Evolutionary conservation across 2,797 vertebrate genomes (phyloP), one percentile per base, ranked within the genome.

Genomic region (Sebastes vulpes): DNA sequence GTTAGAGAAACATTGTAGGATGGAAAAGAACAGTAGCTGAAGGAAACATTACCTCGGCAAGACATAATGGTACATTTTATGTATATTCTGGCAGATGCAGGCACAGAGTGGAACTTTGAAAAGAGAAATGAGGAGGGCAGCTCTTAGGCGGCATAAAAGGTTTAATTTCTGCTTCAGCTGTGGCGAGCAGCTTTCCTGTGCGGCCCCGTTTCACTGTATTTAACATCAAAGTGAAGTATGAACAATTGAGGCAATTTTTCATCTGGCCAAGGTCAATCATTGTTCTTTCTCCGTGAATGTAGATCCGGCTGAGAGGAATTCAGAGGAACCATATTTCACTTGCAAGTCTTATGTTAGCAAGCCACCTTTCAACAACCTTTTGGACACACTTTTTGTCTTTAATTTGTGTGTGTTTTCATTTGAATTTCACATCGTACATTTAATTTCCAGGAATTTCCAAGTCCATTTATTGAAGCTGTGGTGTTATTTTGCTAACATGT

Each of bases 201-300:
- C 82, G 72, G 73, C 89, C 81, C 82, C 42, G 75, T 82, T 84
- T 91, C 83, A 84, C 85, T 88, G 83, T 91, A 88, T 93, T 94
- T 89, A 93, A 94, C 92, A 93, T 95, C 94, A 94, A 95, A 95
- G 93, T 84, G 76, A 91, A 90, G 77, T 86, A 82, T 82, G 89
- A 95, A 94, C 92, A 95, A 94, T 93, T 72, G 83, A 91, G 60
- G 90, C 90, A 90, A 89, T 92, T 91, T 94, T 82, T 90, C 82
- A 82, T 87, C 64, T 12, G 10, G 76, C 89, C 89, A 93, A 94
- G 93, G 93, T 94, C 91, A 90, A 85, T 93, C 90, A 93, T 94
- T 93, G 91, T 95, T 94, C 84, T 84, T 72, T 82, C 66, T 69
- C 71, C 78, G 42, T 83, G 84, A 90, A 90, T 84, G 82, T 72